Evolutionary conservation across 1,140 invertebrate species (phyloP).

Genomic region (Aphidius gifuensis): DNA sequence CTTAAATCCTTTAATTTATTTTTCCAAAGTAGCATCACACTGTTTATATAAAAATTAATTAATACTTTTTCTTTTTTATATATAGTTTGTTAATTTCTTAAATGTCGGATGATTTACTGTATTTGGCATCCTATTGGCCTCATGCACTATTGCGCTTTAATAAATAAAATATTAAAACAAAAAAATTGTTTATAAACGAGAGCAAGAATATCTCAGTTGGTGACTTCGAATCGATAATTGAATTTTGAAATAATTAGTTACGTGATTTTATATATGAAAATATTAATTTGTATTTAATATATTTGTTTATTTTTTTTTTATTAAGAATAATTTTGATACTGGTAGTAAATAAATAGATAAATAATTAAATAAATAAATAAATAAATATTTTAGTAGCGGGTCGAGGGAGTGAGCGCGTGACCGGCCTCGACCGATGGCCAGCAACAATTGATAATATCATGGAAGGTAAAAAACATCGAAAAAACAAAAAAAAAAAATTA

Average conservation of each 20-base stretch:
- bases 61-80: no score
- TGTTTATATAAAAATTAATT: no score
- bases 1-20: no score
- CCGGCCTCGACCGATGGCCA: conserved; percentile 51
- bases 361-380: conserved; percentile 32
- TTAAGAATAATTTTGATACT: no score
- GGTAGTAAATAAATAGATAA: not conserved
- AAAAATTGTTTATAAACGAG: not conserved
- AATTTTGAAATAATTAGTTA: not conserved
- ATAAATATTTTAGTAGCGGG: conserved; percentile 53
- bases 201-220: not conserved
- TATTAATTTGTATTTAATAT: not conserved
- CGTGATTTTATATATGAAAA: not conserved
- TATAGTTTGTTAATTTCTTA: no score
- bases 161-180: not conserved
- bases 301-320: not conserved
- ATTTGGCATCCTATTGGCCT: no score
- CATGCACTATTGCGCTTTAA: not conserved
- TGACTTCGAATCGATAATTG: conserved; percentile 18
- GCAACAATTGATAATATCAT: conserved; percentile 57
- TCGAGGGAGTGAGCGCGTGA: conserved; percentile 52
- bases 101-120: no score
- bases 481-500: conserved; percentile 17
- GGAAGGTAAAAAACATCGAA: conserved; percentile 53
- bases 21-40: no score